phyloP scores from a whole-genome alignment of 2,888 invertebrate species.

The Erpobdella octoculata region DNA sequence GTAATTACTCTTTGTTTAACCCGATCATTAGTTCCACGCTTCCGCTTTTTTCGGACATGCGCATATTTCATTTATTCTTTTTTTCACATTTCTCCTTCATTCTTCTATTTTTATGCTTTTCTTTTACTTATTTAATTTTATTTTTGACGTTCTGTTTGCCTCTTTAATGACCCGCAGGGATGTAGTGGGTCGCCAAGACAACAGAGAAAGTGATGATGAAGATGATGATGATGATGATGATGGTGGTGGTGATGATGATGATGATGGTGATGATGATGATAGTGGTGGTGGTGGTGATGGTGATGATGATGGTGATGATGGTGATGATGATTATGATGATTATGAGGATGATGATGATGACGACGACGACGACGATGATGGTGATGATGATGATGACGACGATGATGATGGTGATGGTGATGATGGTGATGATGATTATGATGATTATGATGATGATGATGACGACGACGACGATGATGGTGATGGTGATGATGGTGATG shows the following conservation, averaged over 20 bases:
- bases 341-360: too few relatives aligned
- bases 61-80: too few relatives aligned
- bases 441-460: too few relatives aligned
- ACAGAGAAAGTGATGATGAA: not conserved
- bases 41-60: too few relatives aligned
- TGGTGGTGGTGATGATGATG: not conserved
- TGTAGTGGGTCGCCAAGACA: not conserved
- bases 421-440: too few relatives aligned
- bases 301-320: not conserved
- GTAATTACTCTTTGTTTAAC: too few relatives aligned
- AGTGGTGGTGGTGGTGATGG: not conserved
- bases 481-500: too few relatives aligned
- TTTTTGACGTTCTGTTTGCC: not conserved
- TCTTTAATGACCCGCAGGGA: not conserved
- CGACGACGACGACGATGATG: not conserved
- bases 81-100: too few relatives aligned
- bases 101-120: too few relatives aligned
- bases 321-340: too few relatives aligned
- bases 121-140: not conserved
- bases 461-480: not conserved
- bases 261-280: not conserved
- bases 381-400: not conserved
- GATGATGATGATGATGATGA: slow-evolving; percentile 9
- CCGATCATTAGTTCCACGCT: too few relatives aligned
- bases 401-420: too few relatives aligned